Base-by-base conservation (phyloP, 2,797 vertebrate genomes). In the Pangasius larnaudii region DNA sequence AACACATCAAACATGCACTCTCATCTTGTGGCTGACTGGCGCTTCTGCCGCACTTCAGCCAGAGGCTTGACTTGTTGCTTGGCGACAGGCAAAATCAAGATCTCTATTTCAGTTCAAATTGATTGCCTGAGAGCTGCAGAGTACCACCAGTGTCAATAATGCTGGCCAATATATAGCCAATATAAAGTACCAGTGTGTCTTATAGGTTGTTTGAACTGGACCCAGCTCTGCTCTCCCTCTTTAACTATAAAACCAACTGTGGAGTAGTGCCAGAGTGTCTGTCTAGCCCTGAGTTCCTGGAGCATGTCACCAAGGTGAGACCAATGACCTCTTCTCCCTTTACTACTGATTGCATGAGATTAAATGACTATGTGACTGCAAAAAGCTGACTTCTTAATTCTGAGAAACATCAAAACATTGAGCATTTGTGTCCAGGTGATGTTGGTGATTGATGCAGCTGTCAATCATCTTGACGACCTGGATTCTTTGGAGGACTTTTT, bases 231-330 rank as follows among this genome's bases (percentile, higher is more conserved):
- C 95, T 98, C 91, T 95, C 92, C 90, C 97, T 99, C 91, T 99
- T 99, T 95, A 95, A 96, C 94, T 98, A 99, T 92, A 97, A 95
- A 86, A 96, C 96, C 91, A 96, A 96, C 91, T 98, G 97, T 93
- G 94, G 95, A 91, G 97, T 96, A 85, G 94, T 96, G 22, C 95
- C 97, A 91, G 98, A 98, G 92, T 98, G 97, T 89, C 96, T 99
- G 79, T 97, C 97, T 24, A 97, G 97, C 89, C 97, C 98, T 0
- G 97, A 98, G 94, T 99, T 99, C 93, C 94, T 98, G 94, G 98
- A 98, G 79, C 98, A 99, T 92, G 96, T 99, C 93, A 97, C 96
- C 86, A 99, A 99, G 97, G 98, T 99, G 93, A 97, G 97, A 89
- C 42, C 58, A 0, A 14, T 79, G n/a, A 75, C 16, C 84, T 69